Evolutionary conservation across 2,113 vertebrate genomes (phyloP).

Genomic region (Petroica traversi): DNA sequence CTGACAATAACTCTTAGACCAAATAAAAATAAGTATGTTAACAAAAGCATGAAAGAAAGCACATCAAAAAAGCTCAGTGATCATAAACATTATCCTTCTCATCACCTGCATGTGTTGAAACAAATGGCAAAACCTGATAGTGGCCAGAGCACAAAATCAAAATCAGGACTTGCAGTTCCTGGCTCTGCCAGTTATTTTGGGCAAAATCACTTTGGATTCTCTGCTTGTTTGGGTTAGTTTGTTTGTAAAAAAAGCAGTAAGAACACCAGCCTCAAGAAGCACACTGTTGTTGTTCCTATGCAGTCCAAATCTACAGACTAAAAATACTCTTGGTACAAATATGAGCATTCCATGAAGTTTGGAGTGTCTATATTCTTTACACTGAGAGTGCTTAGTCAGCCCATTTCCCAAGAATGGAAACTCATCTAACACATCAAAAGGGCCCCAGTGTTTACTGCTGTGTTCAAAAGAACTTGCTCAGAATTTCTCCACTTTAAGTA

Average conservation of each 20-base stretch:
- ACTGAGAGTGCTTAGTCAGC: not conserved
- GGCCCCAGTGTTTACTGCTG: not conserved
- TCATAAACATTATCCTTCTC: not conserved
- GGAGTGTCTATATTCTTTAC: not conserved
- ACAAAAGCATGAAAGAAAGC: not conserved
- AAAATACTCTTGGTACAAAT: not conserved
- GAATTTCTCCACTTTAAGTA: not conserved
- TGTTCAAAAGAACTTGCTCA: not conserved
- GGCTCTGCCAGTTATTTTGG: not conserved
- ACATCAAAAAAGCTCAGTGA: not conserved
- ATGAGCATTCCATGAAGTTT: not conserved
- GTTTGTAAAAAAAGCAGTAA: not conserved
- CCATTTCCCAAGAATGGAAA: not conserved
- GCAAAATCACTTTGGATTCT: not conserved
- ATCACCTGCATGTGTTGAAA: conserved; percentile 2
- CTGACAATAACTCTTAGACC: not conserved
- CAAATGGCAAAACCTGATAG: not conserved
- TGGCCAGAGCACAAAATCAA: not conserved
- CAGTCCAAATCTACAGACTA: not conserved
- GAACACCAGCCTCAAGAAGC: not conserved
- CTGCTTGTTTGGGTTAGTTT: not conserved
- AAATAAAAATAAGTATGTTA: not conserved
- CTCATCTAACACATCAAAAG: not conserved
- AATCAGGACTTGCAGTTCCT: not conserved
- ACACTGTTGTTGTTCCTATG: not conserved